Base-by-base conservation (phyloP, 2,888 invertebrate species). In the Hesperia comma region DNA sequence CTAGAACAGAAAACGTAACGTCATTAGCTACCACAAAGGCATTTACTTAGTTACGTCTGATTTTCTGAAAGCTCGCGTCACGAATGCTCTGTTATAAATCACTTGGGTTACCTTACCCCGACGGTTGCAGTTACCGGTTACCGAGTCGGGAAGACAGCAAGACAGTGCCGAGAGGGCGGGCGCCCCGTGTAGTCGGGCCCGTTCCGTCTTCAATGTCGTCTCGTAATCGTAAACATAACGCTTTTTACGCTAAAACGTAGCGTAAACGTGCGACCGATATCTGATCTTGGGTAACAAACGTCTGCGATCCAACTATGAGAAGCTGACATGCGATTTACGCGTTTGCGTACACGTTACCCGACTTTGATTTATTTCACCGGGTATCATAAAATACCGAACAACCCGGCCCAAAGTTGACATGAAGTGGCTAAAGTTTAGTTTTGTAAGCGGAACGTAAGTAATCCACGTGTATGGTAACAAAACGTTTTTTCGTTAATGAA, bases 151-250 rank as follows among this genome's bases (percentile, higher is more conserved):
- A 64, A 70, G 75, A 78, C 85, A 89, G 90, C 90, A 64, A 70
- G 75, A 78, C 85, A 89, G 90, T 90, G 74, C 70, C 72, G 85
- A 83, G 85, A 83, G 87, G 87, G 89, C 85, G 84, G 83, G 79
- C 88, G 82, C 71, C 72, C 70, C 73, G 74, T 71, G 70, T 75
- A 78, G 84, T 75, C 81, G 84, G 51, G 64, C 61, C 68, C 63
- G 54, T 68, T 66, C 68, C 67, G 68, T 49, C 40, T 19, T 49
- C 49, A 12, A 49, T 49, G 49, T 49, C 43, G 15, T 43, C 61
- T 46, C 55, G 64, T 51, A 63, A 70, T 68, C 58, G 63, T 61
- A 63, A 55, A 62, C 70, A 70, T 67, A 62, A 72, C 75, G 68
- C 74, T 72, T 69, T 62, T 71, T 70, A 60, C 70, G 61, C 71